Conservation (phyloP, 2,113 vertebrate genomes). For the Corythaeola cristata region DNA sequence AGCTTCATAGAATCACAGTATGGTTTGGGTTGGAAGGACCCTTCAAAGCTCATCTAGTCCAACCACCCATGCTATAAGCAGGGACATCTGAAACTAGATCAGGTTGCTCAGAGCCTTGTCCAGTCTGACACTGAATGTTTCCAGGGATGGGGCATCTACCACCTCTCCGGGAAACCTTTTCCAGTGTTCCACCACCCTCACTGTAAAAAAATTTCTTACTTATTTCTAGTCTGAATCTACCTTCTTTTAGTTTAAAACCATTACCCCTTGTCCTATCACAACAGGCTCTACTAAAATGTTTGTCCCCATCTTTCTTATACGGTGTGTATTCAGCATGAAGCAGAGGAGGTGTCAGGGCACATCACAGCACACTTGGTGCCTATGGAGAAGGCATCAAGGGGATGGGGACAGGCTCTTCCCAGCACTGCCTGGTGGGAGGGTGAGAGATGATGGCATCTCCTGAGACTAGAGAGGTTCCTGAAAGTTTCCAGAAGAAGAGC, state of each 20-base stretch:
- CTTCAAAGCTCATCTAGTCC: background rate
- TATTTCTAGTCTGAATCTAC: background rate
- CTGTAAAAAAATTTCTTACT: background rate
- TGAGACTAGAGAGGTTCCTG: background rate
- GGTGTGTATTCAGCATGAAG: too few species aligned
- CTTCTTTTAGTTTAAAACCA: background rate
- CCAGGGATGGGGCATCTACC: too few species aligned
- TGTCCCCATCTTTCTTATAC: background rate
- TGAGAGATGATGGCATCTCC: background rate
- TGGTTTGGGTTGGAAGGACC: background rate
- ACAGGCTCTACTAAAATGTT: background rate
- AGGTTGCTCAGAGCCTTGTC: too few species aligned
- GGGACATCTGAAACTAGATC: too few species aligned
- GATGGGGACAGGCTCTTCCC: background rate
- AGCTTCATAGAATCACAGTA: background rate
- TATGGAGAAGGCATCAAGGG: background rate
- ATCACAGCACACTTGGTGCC: too few species aligned
- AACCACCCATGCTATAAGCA: background rate
- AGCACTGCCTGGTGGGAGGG: background rate
- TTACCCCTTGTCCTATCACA: background rate
- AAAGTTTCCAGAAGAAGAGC: too few species aligned
- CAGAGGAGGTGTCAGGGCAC: too few species aligned
- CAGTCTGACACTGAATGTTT: too few species aligned
- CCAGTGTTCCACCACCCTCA: background rate
- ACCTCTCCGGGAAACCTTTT: too few species aligned